phyloP scores from a whole-genome alignment of 1,140 invertebrate species.

The Capitella teleta region DNA sequence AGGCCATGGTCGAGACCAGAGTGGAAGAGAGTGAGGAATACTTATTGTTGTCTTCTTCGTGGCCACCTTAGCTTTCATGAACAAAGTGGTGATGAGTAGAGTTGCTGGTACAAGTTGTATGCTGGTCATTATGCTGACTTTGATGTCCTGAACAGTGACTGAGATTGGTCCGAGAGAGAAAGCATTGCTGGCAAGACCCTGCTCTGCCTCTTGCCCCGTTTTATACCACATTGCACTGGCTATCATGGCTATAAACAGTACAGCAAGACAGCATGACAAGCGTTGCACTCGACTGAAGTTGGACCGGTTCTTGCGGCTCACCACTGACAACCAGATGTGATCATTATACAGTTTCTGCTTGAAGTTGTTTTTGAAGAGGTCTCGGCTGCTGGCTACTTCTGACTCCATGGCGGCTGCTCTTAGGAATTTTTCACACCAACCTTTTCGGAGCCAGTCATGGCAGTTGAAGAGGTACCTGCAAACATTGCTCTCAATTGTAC shows the following conservation, averaged over 20 bases:
- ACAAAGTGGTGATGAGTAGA: too few relatives aligned
- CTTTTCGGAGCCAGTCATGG: slow-evolving; percentile 16
- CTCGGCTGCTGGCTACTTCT: slow-evolving; percentile 9
- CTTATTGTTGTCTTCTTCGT: too few relatives aligned
- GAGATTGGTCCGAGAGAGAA: too few relatives aligned
- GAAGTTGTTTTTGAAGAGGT: slow-evolving; percentile 15
- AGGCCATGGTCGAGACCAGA: too few relatives aligned
- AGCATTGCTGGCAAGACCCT: too few relatives aligned
- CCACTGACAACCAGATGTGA: slow-evolving; percentile 25
- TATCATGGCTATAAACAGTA: slow-evolving; percentile 29
- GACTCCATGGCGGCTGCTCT: slow-evolving; percentile 12
- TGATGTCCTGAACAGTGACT: too few relatives aligned
- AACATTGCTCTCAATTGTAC: not conserved
- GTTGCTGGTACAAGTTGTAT: too few relatives aligned
- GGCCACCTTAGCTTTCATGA: too few relatives aligned
- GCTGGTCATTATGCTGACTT: too few relatives aligned
- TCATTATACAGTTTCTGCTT: slow-evolving; percentile 16
- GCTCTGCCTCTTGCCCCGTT: slow-evolving; percentile 17
- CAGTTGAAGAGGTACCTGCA: slow-evolving; percentile 15
- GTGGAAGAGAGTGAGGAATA: too few relatives aligned
- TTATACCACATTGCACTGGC: slow-evolving; percentile 35
- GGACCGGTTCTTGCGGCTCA: slow-evolving; percentile 19
- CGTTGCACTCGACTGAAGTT: slow-evolving; percentile 33
- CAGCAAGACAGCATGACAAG: slow-evolving; percentile 20
- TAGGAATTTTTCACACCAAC: slow-evolving; percentile 10